Evolutionary conservation across 1,140 invertebrate species (phyloP), one percentile per base, ranked within the genome.

Genomic region (Drosophila truncata): DNA sequence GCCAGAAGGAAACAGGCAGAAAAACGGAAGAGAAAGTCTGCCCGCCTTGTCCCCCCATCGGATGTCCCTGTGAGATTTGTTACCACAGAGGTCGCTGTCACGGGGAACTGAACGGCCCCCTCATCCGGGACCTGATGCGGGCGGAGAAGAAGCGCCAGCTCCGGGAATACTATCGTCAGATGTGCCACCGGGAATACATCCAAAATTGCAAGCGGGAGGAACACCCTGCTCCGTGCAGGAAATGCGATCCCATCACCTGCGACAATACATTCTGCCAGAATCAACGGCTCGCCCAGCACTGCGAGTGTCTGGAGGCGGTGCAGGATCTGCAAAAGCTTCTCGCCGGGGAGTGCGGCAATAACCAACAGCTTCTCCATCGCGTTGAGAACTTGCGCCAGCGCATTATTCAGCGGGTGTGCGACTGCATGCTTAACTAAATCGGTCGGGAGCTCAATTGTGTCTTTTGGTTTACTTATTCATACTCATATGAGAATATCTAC

Each of bases 1-100:
- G 35, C 2, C 2, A 7, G 5, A 37, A 2, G n/a, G 8, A 4
- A 9, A 10, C 37, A 1, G n/a, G 8, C 8, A 42, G 5, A n/a
- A 8, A 29, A 29, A 6, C 7, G 6, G 7, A 8, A 11, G 39
- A 18, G 2, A 7, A 44, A 13, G 11, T 0, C 2, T 20, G 42
- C 42, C 2, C 11, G 20, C 11, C 18, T 7, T 44, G 42, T 44
- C 49, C 50, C 0, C 55, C 47, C 10, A n/a, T 11, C 3, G 41
- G n/a, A 6, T 85, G 82, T 23, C 10, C 42, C 2, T 85, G 82
- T 23, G 23, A 44, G 11, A 55, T 85, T 10, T 85, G 82, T 13
- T 4, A 41, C 1, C 37, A 74, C 6, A 31, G 67, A 41, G 46
- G 59, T 4, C 66, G 71, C 13, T 16, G 16, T 2, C 20, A 18